Conservation (phyloP, 1,140 invertebrate genomes). For the Rhagoletis pomonella region DNA sequence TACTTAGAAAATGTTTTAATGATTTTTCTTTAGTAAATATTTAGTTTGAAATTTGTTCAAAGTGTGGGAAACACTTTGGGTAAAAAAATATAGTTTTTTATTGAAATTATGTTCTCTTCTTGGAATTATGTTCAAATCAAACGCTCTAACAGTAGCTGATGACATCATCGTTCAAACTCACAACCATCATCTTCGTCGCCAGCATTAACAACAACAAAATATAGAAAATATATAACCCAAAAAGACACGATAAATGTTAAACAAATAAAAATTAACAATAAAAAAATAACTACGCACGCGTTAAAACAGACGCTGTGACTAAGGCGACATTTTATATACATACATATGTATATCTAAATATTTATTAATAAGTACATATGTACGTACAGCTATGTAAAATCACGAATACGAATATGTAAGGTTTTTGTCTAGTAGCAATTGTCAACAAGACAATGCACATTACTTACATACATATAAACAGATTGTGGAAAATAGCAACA, state of each 20-base stretch:
- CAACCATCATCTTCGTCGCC: background rate
- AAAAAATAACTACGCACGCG: background rate
- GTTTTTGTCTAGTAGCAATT: background rate
- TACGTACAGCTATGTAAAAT: background rate
- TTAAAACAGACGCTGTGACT: background rate
- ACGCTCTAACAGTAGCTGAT: conserved; percentile 10
- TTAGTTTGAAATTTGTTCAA: too few relatives aligned
- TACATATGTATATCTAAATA: background rate
- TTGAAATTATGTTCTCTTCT: background rate
- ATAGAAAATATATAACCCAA: background rate
- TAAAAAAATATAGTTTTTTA: too few relatives aligned
- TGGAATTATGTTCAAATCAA: background rate
- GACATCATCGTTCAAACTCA: conserved; percentile 36
- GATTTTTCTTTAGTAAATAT: background rate
- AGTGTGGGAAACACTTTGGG: too few relatives aligned
- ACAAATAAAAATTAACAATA: conserved; percentile 5
- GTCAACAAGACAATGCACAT: background rate
- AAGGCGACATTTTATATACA: background rate
- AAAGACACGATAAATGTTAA: background rate
- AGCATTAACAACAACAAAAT: conserved; percentile 23
- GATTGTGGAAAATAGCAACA: background rate
- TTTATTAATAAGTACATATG: too few relatives aligned
- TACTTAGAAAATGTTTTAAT: background rate
- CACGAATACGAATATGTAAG: background rate
- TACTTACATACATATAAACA: background rate